Evolutionary conservation across 2,888 invertebrate genomes (phyloP).

Genomic region (Epinotia nisella): DNA sequence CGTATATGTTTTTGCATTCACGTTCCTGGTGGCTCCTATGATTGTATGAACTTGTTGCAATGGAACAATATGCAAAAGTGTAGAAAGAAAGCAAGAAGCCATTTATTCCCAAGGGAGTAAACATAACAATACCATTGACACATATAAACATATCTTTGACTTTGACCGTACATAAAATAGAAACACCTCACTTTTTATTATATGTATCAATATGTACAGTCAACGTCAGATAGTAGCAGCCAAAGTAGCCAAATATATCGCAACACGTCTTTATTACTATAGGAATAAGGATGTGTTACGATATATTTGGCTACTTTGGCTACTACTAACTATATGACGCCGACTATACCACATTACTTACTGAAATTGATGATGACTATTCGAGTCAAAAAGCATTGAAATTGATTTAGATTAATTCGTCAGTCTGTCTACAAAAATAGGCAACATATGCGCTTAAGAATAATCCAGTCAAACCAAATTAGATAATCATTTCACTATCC

Average conservation of each 20-base stretch:
- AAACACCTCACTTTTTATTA: not conserved
- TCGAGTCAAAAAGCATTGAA: not conserved
- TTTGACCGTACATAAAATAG: not conserved
- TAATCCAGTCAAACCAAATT: constrained; percentile 30
- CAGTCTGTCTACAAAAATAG: not conserved
- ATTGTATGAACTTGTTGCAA: no score
- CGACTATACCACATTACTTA: not conserved
- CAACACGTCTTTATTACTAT: no score
- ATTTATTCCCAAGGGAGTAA: no score
- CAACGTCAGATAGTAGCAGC: no score
- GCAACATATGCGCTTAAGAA: constrained; percentile 12
- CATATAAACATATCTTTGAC: not conserved
- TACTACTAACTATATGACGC: no score
- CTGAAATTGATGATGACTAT: no score
- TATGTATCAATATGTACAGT: not conserved
- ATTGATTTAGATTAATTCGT: not conserved
- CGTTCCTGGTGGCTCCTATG: not conserved
- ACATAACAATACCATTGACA: no score
- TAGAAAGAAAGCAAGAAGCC: no score
- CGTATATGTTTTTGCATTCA: not conserved
- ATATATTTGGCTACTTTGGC: no score
- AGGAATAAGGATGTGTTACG: no score
- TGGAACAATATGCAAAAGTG: no score
- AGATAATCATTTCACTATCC: constrained; percentile 36
- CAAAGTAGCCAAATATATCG: no score